Evolutionary conservation across 30 jellyfish, hydroid and myxozoan genomes (phyloP).

Genomic region (Hydractinia symbiolongicarpus): DNA sequence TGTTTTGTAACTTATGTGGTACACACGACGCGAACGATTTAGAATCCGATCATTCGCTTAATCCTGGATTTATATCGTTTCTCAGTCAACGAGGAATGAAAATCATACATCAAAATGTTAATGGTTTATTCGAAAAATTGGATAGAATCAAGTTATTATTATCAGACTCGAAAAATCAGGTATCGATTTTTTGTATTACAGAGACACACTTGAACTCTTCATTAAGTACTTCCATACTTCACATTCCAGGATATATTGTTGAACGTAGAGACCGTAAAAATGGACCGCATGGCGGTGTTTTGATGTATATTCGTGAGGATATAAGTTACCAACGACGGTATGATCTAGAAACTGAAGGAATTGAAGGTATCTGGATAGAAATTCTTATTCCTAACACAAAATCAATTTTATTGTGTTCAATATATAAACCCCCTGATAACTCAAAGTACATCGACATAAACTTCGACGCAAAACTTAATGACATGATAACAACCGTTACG

Average conservation of each 20-base stretch:
- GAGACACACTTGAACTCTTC: conserved; percentile 3
- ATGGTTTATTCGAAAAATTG: background rate
- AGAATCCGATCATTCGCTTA: background rate
- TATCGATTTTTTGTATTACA: background rate
- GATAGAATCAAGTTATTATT: background rate
- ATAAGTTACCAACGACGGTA: background rate
- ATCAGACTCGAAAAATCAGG: background rate
- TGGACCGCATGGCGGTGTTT: conserved; percentile 3
- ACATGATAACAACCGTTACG: too few relatives aligned
- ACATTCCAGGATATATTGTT: background rate
- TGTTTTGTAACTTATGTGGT: background rate
- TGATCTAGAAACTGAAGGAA: too few relatives aligned
- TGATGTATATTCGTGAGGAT: conserved; percentile 5
- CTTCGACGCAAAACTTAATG: too few relatives aligned
- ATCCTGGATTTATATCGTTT: background rate
- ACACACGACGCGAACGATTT: background rate
- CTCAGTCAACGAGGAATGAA: background rate
- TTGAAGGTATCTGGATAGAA: too few relatives aligned
- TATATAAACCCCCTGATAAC: too few relatives aligned
- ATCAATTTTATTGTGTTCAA: too few relatives aligned
- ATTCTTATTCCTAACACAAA: too few relatives aligned
- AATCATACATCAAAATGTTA: background rate
- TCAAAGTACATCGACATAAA: too few relatives aligned
- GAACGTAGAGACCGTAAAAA: background rate
- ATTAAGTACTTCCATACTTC: background rate